A percentile compares a stretch with the other conserved stretches of the same genome.
These are phyloP conservation scores for Dipodomys spectabilis DNA, from an alignment of 2,113 vertebrate species.

Conservation along the genomic window DNA sequence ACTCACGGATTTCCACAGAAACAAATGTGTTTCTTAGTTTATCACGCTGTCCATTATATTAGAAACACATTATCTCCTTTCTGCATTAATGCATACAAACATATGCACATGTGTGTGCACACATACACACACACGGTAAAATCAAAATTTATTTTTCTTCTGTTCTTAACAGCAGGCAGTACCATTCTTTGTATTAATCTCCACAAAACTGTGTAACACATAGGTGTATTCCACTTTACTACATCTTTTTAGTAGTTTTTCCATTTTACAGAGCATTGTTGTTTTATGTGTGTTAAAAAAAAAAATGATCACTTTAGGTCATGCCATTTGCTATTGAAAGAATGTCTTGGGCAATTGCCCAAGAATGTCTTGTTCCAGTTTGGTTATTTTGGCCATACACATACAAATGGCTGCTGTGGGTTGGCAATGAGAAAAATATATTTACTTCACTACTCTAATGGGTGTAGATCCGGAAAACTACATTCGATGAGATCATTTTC, in stretches of 20 bases:
- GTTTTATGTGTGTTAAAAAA: neutral
- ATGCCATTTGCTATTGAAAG: constrained; percentile 23
- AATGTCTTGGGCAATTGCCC: neutral
- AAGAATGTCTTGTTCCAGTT: neutral
- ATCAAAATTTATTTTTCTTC: neutral
- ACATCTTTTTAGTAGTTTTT: neutral
- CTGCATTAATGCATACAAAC: too few relatives aligned
- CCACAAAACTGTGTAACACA: neutral
- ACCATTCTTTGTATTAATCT: neutral
- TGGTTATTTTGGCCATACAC: neutral
- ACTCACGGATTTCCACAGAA: neutral
- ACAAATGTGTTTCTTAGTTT: too few relatives aligned
- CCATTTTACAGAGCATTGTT: neutral
- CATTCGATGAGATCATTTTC: neutral
- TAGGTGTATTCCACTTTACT: neutral
- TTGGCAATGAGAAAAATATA: neutral
- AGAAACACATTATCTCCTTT: neutral
- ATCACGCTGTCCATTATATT: neutral
- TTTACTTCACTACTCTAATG: neutral
- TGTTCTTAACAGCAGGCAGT: rapidly evolving
- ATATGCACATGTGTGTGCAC: too few relatives aligned
- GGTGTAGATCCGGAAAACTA: neutral
- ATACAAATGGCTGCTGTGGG: neutral
- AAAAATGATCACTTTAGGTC: neutral
- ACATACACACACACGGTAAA: neutral